These are phyloP conservation scores for Gymnocypris eckloni DNA, from an alignment of 2,797 vertebrate genomes.

Conservation along the genomic window DNA sequence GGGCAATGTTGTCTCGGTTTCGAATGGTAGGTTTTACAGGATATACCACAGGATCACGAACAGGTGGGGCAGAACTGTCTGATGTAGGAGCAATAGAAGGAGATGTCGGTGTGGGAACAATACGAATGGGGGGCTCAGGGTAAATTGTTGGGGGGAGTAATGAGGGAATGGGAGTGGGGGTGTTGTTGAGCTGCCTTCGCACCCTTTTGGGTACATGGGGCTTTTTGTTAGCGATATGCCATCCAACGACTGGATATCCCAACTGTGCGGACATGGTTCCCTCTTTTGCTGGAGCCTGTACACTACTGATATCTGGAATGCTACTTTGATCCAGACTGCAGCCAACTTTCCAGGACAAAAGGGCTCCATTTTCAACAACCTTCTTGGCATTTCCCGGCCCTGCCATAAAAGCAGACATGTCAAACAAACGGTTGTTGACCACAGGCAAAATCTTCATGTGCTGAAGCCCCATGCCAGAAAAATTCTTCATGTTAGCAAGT, in stretches of 20 bases:
- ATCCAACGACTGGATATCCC: conserved; percentile 96
- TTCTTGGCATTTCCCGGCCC: conserved; percentile 98
- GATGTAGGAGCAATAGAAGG: conserved; percentile 92
- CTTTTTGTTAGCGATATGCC: conserved; percentile 99
- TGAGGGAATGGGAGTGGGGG: conserved; percentile 86
- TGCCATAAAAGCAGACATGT: conserved; percentile 99
- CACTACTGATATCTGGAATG: conserved; percentile 89
- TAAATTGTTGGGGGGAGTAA: conserved; percentile 89
- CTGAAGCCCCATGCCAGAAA: conserved; percentile 87
- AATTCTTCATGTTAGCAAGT: conserved; percentile 88
- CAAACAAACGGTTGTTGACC: conserved; percentile 96
- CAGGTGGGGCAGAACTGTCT: conserved; percentile 86
- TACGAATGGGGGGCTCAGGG: conserved; percentile 88
- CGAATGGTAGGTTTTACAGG: conserved; percentile 93
- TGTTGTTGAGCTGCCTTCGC: conserved; percentile 90
- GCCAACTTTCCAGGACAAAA: conserved; percentile 96
- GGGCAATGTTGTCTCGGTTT: conserved; percentile 88
- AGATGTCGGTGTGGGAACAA: conserved; percentile 93
- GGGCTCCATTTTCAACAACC: conserved; percentile 95
- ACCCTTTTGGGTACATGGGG: conserved; percentile 90
- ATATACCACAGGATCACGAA: conserved; percentile 88
- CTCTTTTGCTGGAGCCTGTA: conserved; percentile 92
- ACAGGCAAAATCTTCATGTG: conserved; percentile 95
- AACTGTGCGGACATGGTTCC: conserved; percentile 94
- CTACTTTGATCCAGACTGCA: conserved; percentile 92